Evolutionary conservation across 1,140 invertebrate species (phyloP).

Genomic region (Holcopasites calliopsidis): DNA sequence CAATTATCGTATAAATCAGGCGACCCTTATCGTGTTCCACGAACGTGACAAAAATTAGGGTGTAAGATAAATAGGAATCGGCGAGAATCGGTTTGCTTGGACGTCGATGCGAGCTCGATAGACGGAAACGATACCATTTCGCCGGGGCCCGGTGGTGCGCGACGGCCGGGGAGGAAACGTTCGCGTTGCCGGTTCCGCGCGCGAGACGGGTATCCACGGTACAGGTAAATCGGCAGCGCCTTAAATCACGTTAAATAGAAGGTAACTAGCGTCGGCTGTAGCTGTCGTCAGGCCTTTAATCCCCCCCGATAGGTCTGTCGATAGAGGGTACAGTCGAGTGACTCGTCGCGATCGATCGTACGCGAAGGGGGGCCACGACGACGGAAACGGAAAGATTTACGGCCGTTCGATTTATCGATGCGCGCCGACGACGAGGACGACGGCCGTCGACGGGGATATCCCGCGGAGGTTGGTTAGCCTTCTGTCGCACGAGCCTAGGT

Average conservation of each 20-base stretch:
- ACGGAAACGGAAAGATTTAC: slow-evolving; percentile 64
- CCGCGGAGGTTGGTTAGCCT: slow-evolving; percentile 33
- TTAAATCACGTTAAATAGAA: slow-evolving; percentile 65
- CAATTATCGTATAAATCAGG: slow-evolving; percentile 17
- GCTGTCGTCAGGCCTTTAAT: slow-evolving; percentile 60
- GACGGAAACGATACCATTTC: slow-evolving; percentile 33
- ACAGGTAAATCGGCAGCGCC: slow-evolving; percentile 34
- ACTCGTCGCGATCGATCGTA: slow-evolving; percentile 60
- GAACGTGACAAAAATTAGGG: slow-evolving; percentile 16
- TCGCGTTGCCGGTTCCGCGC: slow-evolving; percentile 30
- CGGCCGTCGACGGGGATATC: slow-evolving; percentile 4
- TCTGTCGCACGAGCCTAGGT: too few species aligned
- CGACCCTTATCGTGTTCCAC: not conserved
- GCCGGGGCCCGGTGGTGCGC: not conserved
- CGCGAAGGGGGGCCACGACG: slow-evolving; percentile 41
- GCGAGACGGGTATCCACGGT: slow-evolving; percentile 17
- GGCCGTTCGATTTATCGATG: slow-evolving; percentile 64
- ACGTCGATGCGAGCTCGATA: slow-evolving; percentile 12
- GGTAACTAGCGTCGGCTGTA: slow-evolving; percentile 61
- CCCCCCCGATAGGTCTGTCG: slow-evolving; percentile 60
- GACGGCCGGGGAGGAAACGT: slow-evolving; percentile 4
- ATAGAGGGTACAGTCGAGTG: slow-evolving; percentile 58
- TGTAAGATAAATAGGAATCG: not conserved
- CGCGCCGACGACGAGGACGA: slow-evolving; percentile 27
- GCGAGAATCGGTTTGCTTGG: too few species aligned